These are phyloP conservation scores for Meteorus cinctellus DNA, from an alignment of 2,888 invertebrate genomes.

Conservation along the genomic window DNA sequence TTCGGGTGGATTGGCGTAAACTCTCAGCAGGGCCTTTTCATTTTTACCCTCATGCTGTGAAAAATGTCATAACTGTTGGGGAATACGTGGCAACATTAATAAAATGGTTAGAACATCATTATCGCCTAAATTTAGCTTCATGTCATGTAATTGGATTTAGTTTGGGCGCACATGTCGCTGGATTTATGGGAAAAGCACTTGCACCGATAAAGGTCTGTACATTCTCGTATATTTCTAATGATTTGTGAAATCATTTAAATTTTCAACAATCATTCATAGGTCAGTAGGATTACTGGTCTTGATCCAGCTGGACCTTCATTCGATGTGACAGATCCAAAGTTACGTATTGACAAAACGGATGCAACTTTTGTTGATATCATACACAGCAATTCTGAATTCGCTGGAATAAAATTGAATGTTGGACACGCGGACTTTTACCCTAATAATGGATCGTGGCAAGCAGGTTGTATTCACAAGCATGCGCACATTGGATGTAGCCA, in stretches of 20 bases:
- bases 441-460: constrained; percentile 80
- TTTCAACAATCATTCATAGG: background rate
- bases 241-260: background rate
- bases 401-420: constrained; percentile 50
- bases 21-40: background rate
- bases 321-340: constrained; percentile 70
- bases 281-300: constrained; percentile 73
- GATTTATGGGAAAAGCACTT: constrained; percentile 66
- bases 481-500: background rate
- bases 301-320: constrained; percentile 81
- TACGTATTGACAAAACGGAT: constrained; percentile 76
- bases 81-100: background rate
- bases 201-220: background rate
- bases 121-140: background rate
- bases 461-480: constrained; percentile 74
- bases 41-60: background rate
- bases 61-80: background rate
- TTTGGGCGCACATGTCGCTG: constrained; percentile 78
- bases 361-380: constrained; percentile 79
- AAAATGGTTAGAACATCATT: background rate
- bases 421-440: constrained; percentile 81
- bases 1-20: background rate
- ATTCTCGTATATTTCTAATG: background rate
- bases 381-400: constrained; percentile 77
- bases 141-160: constrained; percentile 79